Evolutionary conservation across 2,113 vertebrate genomes (phyloP).

Genomic region (Ptychochromis oligacanthus): DNA sequence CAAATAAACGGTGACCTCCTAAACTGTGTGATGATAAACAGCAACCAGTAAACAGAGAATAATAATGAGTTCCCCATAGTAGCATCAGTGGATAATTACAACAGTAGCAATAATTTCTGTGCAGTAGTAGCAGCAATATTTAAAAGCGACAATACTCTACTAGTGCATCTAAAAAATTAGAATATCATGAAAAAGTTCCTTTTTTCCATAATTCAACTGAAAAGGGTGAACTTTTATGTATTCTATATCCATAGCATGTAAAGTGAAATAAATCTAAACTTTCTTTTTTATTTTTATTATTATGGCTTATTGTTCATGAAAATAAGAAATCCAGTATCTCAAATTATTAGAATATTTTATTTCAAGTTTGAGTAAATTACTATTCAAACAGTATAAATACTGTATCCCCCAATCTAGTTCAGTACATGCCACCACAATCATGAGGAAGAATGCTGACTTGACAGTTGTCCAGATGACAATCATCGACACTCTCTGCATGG

Average conservation of each 20-base stretch:
- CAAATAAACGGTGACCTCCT: conserved; percentile 16
- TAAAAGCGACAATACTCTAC: not conserved
- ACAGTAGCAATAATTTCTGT: not conserved
- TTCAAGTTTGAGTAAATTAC: too few species aligned
- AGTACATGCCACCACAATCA: too few species aligned
- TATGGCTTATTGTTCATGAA: not conserved
- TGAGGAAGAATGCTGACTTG: too few species aligned
- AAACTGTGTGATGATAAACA: not conserved
- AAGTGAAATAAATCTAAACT: not conserved
- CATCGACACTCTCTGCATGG: too few species aligned
- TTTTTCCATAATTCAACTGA: not conserved
- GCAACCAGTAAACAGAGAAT: not conserved
- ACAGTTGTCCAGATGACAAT: too few species aligned
- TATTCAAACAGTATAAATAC: too few species aligned
- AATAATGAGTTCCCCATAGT: not conserved
- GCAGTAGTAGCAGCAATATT: not conserved
- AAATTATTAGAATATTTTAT: not conserved
- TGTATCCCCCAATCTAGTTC: too few species aligned
- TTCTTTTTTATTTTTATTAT: not conserved
- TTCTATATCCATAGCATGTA: not conserved
- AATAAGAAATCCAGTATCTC: not conserved
- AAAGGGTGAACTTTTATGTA: not conserved
- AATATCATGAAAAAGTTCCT: not conserved
- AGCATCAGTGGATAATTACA: not conserved
- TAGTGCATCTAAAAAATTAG: not conserved